phyloP scores from a whole-genome alignment of 2,797 vertebrate genomes.

The Phataginus tricuspis region DNA sequence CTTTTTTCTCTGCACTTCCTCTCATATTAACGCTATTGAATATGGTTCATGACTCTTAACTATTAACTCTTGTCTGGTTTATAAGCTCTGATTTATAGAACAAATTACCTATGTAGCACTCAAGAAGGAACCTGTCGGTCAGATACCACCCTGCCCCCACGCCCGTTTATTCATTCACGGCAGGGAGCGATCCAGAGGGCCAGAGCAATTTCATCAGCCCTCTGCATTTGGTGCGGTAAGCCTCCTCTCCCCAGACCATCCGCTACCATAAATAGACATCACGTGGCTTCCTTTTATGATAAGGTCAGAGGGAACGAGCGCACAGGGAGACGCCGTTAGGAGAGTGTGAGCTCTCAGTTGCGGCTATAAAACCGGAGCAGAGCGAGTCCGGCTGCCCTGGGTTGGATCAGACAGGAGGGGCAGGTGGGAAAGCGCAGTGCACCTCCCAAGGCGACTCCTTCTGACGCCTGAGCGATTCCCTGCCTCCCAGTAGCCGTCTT shows the following conservation, averaged over 20 bases:
- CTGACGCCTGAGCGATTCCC: neutral
- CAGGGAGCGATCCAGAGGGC: neutral
- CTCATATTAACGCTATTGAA: neutral
- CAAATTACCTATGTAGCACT: neutral
- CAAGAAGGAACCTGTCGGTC: neutral
- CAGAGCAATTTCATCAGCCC: constrained; percentile 22
- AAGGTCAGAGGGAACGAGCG: constrained; percentile 55
- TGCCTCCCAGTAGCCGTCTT: neutral
- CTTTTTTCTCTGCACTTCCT: neutral
- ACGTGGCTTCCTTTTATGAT: constrained; percentile 49
- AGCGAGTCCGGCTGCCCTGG: neutral
- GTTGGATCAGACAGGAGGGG: neutral
- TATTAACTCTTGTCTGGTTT: neutral
- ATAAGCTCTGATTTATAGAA: neutral
- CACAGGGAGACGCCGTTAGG: neutral
- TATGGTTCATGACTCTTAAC: neutral
- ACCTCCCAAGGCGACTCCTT: neutral
- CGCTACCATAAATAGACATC: constrained; percentile 48
- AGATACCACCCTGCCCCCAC: neutral
- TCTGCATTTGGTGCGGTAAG: neutral
- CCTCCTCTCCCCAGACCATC: constrained; percentile 14
- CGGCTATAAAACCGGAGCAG: neutral
- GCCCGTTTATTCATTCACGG: neutral
- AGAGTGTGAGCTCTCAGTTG: neutral
- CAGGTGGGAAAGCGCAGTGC: fast-evolving